Evolutionary conservation across 2,888 invertebrate genomes (phyloP).

Genomic region (Octodonta nipae): DNA sequence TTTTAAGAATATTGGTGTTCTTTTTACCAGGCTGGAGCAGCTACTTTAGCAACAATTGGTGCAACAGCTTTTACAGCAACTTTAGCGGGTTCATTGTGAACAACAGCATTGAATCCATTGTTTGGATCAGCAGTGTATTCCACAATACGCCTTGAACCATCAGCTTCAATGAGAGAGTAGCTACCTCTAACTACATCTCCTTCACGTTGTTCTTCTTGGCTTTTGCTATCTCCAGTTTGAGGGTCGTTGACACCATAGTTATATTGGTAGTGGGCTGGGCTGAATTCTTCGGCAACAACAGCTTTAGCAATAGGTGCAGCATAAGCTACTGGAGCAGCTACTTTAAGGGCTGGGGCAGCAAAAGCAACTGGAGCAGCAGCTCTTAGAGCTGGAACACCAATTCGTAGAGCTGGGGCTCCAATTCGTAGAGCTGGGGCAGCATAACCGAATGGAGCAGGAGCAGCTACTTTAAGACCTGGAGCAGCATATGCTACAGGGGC

Average conservation of each 20-base stretch:
- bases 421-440: constrained; percentile 33
- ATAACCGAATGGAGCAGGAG: no score
- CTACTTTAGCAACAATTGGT: constrained; percentile 17
- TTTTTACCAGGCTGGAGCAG: no score
- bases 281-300: constrained; percentile 12
- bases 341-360: constrained; percentile 29
- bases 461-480: constrained; percentile 13
- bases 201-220: constrained; percentile 38
- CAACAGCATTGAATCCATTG: constrained; percentile 40
- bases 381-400: constrained; percentile 15
- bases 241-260: constrained; percentile 14
- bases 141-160: constrained; percentile 38
- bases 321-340: constrained; percentile 13
- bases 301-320: no score
- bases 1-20: no score
- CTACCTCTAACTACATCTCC: constrained; percentile 39
- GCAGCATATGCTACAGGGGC: constrained; percentile 7
- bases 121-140: constrained; percentile 39
- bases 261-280: constrained; percentile 12
- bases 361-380: constrained; percentile 22
- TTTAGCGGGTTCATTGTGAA: constrained; percentile 34
- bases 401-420: constrained; percentile 27
- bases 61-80: constrained; percentile 24
- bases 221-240: constrained; percentile 39
- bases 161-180: constrained; percentile 39